phyloP scores from a whole-genome alignment of 2,888 invertebrate genomes.

The Vanessa cardui region DNA sequence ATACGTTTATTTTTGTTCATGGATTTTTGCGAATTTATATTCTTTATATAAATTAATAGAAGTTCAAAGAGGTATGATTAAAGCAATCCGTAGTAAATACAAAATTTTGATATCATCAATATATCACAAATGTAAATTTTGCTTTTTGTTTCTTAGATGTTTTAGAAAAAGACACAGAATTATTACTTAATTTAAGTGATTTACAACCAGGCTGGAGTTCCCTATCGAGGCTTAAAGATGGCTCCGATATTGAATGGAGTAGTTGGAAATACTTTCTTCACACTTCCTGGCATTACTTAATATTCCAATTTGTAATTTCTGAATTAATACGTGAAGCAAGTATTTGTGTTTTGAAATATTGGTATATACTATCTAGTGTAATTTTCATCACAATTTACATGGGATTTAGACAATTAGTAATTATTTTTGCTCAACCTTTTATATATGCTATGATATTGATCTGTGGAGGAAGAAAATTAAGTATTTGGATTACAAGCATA shows the following conservation, averaged over 20 bases:
- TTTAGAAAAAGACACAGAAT: slow-evolving; percentile 50
- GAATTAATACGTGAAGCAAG: slow-evolving; percentile 70
- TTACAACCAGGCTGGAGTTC: slow-evolving; percentile 83
- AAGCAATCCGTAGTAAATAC: background rate
- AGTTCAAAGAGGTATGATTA: slow-evolving; percentile 76
- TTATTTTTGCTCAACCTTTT: slow-evolving; percentile 81
- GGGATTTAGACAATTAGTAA: slow-evolving; percentile 75
- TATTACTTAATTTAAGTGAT: slow-evolving; percentile 63
- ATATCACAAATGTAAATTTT: too few relatives aligned
- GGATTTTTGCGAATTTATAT: slow-evolving; percentile 81
- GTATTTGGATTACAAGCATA: slow-evolving; percentile 83
- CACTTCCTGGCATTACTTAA: slow-evolving; percentile 79
- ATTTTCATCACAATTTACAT: slow-evolving; percentile 72
- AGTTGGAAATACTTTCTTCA: slow-evolving; percentile 82
- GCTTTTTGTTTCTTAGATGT: slow-evolving; percentile 57
- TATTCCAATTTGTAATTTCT: slow-evolving; percentile 80
- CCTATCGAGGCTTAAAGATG: slow-evolving; percentile 83
- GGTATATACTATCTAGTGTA: slow-evolving; percentile 80
- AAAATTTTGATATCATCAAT: too few relatives aligned
- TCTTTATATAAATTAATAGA: slow-evolving; percentile 80
- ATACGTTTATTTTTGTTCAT: slow-evolving; percentile 73
- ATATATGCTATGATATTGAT: slow-evolving; percentile 72
- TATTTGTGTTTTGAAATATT: slow-evolving; percentile 66
- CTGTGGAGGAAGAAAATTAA: slow-evolving; percentile 69
- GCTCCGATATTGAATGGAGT: slow-evolving; percentile 88